These are phyloP conservation scores for Paraescarpia echinospica DNA, from an alignment of 1,140 invertebrate species.

Conservation along the genomic window DNA sequence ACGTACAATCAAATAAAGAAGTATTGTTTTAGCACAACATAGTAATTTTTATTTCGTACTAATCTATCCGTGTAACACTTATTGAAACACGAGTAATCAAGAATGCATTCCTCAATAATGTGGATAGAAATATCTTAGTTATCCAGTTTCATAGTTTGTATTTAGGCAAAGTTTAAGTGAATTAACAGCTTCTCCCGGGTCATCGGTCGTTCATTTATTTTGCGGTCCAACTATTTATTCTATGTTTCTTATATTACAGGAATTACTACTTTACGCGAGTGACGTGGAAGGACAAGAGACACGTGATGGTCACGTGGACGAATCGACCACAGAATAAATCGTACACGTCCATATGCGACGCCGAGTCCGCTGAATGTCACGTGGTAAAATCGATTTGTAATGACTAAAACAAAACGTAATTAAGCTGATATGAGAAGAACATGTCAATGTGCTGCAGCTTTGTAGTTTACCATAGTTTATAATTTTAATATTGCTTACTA, in stretches of 20 bases:
- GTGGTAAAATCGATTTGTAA: background rate
- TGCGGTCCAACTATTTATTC: background rate
- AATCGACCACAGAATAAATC: slow-evolving; percentile 84
- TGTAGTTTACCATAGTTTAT: background rate
- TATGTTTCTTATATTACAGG: slow-evolving; percentile 58
- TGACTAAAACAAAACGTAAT: background rate
- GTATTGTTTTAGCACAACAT: background rate
- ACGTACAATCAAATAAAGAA: background rate
- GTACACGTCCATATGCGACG: slow-evolving; percentile 60
- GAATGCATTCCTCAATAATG: background rate
- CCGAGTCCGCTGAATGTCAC: slow-evolving; percentile 1
- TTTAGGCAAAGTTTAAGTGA: too few relatives aligned
- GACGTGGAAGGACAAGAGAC: slow-evolving; percentile 81
- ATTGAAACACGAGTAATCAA: background rate
- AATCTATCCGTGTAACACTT: background rate
- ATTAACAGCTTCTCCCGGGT: too few relatives aligned
- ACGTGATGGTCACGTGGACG: slow-evolving; percentile 81
- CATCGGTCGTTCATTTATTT: background rate
- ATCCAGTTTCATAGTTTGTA: background rate
- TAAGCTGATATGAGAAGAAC: background rate
- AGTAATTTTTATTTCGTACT: background rate
- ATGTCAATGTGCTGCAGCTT: background rate
- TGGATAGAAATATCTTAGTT: background rate
- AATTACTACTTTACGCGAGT: slow-evolving; percentile 88
- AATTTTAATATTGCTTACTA: background rate